Evolutionary conservation across 2,113 vertebrate species (phyloP).

Genomic region (Formicarius rufipectus): DNA sequence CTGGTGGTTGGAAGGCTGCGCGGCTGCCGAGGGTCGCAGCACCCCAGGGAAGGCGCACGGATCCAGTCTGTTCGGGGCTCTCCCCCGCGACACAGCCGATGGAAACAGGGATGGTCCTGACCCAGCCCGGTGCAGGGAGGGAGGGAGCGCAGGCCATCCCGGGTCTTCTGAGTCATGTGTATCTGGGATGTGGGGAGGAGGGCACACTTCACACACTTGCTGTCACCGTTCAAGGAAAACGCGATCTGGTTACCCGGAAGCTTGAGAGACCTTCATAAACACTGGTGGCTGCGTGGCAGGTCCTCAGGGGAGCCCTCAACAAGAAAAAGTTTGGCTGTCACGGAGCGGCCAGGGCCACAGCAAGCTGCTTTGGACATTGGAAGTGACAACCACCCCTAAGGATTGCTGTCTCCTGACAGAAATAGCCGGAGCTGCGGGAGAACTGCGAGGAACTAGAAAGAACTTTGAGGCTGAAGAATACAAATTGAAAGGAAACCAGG

Average conservation of each 20-base stretch:
- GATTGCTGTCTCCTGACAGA: not conserved
- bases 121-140: not conserved
- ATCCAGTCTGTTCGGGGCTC: not conserved
- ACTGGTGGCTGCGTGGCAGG: not conserved
- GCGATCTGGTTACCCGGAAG: not conserved
- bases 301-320: accelerated
- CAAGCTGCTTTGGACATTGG: not conserved
- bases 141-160: not conserved
- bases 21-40: not conserved
- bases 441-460: not conserved
- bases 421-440: not conserved
- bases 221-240: not conserved
- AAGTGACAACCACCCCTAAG: accelerated
- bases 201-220: not conserved
- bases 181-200: not conserved
- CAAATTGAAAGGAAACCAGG: accelerated
- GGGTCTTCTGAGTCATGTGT: not conserved
- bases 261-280: not conserved
- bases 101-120: not conserved
- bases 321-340: not conserved
- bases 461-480: not conserved
- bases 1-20: not conserved
- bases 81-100: not conserved
- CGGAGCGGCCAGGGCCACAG: not conserved
- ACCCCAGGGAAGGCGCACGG: accelerated